Percentiles rank a stretch among this genome's conserved stretches.
These are phyloP conservation scores for Megaptera novaeangliae DNA, from an alignment of 2,113 vertebrate genomes.

Conservation along the genomic window DNA sequence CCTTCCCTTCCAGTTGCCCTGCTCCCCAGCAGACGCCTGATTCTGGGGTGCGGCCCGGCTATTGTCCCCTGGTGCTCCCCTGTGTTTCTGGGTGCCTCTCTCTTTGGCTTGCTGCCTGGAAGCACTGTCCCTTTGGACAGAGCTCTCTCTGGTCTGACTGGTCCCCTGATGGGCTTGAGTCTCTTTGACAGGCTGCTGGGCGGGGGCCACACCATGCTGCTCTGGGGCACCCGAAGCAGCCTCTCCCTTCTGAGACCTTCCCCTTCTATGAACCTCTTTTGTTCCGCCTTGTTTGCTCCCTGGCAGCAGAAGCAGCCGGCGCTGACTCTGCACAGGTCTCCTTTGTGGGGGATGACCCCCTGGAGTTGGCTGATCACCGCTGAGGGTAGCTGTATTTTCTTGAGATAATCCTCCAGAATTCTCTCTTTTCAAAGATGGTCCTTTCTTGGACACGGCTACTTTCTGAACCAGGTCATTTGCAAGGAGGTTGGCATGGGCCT, in stretches of 20 bases:
- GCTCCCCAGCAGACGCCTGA: background rate
- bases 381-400: background rate
- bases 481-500: background rate
- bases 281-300: background rate
- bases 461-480: background rate
- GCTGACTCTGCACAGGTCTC: fast-evolving
- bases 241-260: background rate
- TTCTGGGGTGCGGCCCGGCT: background rate
- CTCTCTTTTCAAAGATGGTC: background rate
- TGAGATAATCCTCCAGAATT: background rate
- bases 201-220: fast-evolving
- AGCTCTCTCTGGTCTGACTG: background rate
- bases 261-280: background rate
- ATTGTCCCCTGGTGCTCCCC: background rate
- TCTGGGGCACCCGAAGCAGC: fast-evolving
- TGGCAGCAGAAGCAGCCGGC: fast-evolving
- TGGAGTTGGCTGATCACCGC: background rate
- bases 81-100: background rate
- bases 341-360: fast-evolving
- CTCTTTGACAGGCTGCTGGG: background rate
- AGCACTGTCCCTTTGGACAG: background rate
- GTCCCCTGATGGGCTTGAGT: background rate
- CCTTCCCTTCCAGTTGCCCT: background rate
- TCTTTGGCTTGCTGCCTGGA: slow-evolving; percentile 12
- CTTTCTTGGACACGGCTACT: background rate